Evolutionary conservation across 2,888 invertebrate species (phyloP).

Genomic region (Callyntrura guangdongensis): DNA sequence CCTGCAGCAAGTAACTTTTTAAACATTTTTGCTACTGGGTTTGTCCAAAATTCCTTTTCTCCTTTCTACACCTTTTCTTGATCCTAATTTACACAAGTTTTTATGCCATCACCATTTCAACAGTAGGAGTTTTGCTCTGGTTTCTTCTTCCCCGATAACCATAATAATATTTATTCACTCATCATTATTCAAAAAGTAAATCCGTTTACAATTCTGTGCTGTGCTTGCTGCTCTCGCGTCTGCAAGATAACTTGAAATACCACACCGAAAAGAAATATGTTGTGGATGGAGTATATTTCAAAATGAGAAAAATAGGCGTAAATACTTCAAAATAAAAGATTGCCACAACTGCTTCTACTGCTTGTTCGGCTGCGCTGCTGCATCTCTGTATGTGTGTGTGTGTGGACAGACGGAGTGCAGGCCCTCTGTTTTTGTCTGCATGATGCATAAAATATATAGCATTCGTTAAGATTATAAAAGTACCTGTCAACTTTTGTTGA

Average conservation of each 20-base stretch:
- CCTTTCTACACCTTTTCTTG: constrained; percentile 59
- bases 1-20: neutral
- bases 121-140: constrained; percentile 31
- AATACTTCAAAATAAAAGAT: neutral
- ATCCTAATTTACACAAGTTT: constrained; percentile 68
- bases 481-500: constrained; percentile 11
- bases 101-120: constrained; percentile 23
- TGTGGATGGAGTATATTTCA: neutral
- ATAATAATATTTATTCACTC: constrained; percentile 53
- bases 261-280: constrained; percentile 16
- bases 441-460: neutral
- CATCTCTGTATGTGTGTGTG: neutral
- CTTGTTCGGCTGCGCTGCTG: too few relatives aligned
- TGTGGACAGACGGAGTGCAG: neutral
- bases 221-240: neutral
- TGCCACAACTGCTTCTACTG: neutral
- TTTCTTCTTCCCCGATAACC: neutral
- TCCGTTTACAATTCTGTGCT: constrained; percentile 7
- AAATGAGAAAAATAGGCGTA: constrained; percentile 12
- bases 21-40: constrained; percentile 68
- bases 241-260: neutral
- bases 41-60: constrained; percentile 46
- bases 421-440: neutral
- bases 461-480: constrained; percentile 8
- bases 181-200: constrained; percentile 57